Base-by-base conservation (phyloP, 2,888 invertebrate genomes). In the Rhabditoides inermis region DNA sequence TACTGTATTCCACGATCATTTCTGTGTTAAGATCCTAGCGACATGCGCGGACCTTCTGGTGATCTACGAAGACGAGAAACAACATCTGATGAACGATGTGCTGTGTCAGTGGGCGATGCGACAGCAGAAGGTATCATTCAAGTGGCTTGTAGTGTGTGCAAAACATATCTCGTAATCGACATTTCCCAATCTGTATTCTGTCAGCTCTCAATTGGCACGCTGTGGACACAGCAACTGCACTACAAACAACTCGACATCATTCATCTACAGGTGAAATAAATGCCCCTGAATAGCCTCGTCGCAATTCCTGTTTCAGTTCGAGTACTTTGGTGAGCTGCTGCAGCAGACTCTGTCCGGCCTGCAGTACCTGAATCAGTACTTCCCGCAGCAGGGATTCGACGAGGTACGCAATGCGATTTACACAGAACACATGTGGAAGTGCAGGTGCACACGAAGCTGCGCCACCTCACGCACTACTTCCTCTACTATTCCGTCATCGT, bases 401-500 rank as follows among this genome's bases (percentile, higher is more conserved):
- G 71, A 74, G 27, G 61, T 65, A 6, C 39, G 47, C 18, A 35
- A 37, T 46, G 7, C 32, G 10, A 6, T 1, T 15, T 30, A 37
- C 12, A 12, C 1, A n/a, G 12, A 18, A 30, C n/a, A 45, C 26
- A 20, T 23, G 12, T 23, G 15, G 30, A 25, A 18, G 28, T 51
- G 36, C 36, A 52, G 60, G 51, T 48, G 15, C 56, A 61, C 44
- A 42, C 51, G 5, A 64, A 63, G 45, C 56, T 72, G 45, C 66
- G 67, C 7, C 69, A 68, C 44, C 57, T 73, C 51, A 62, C 72
- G 4, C 74, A 74, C 51, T 69, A 74, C 52, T 74, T 74, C 49
- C 59, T 74, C 22, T 74, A 74, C 61, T 74, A 73, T 52, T 74
- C 74, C 3, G 65, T 74, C 20, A 69, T 74, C 51, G 74, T 74